A percentile compares a stretch with the other conserved stretches of the same genome.
phyloP scores from a whole-genome alignment of 64 coral and sea anemone genomes.

The Actinia equina region DNA sequence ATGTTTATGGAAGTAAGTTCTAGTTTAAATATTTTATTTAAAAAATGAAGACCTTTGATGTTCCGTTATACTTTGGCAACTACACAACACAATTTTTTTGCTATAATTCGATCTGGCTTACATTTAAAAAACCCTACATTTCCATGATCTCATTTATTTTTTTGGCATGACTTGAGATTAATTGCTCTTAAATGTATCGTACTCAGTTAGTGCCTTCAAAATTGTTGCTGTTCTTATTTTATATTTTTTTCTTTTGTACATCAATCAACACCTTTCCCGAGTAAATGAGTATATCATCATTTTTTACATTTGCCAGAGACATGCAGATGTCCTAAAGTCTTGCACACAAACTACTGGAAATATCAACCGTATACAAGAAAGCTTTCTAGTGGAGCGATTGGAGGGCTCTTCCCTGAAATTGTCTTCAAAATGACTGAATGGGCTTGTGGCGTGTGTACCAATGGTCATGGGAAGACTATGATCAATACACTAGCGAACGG shows the following conservation, averaged over 20 bases:
- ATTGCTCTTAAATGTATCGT: too few relatives aligned
- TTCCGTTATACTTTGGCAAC: too few relatives aligned
- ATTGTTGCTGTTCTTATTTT: too few relatives aligned
- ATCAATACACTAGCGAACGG: constrained; percentile 23
- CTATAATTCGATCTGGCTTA: too few relatives aligned
- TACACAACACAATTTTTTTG: too few relatives aligned
- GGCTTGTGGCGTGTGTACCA: constrained; percentile 31
- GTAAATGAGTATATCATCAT: neutral
- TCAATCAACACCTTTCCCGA: neutral
- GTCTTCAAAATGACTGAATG: constrained; percentile 27
- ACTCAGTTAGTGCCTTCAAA: too few relatives aligned
- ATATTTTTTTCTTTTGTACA: neutral
- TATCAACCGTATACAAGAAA: constrained; percentile 28
- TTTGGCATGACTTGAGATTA: too few relatives aligned
- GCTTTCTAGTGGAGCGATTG: neutral
- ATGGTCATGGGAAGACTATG: constrained; percentile 22
- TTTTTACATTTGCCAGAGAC: constrained; percentile 12
- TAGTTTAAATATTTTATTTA: neutral
- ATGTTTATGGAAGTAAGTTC: constrained; percentile 38
- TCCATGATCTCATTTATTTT: too few relatives aligned
- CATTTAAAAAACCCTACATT: too few relatives aligned
- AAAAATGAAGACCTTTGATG: too few relatives aligned
- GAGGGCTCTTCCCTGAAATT: constrained; percentile 28
- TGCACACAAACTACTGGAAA: constrained; percentile 50
- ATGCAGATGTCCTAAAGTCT: constrained; percentile 42